phyloP scores from a whole-genome alignment of 2,113 vertebrate species.

The Sinosuthora webbiana region DNA sequence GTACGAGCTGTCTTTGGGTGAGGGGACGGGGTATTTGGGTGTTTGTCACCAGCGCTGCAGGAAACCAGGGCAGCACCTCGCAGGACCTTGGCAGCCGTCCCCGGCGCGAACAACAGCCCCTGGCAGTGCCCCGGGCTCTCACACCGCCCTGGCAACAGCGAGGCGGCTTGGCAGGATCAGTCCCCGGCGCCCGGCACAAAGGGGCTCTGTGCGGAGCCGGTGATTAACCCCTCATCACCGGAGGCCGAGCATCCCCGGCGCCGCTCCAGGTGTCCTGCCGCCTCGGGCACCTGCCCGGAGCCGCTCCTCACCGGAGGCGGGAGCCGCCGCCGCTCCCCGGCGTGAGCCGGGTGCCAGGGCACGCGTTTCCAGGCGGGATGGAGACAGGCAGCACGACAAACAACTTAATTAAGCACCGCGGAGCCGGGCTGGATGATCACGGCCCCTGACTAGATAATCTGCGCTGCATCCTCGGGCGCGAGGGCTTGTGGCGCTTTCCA shows the following conservation, averaged over 20 bases:
- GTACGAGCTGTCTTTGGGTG: fast-evolving
- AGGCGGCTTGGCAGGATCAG: not conserved
- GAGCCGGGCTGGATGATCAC: not conserved
- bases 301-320: fast-evolving
- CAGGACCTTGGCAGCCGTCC: not conserved
- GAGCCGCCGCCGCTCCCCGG: not conserved
- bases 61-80: not conserved
- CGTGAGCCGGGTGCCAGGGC: fast-evolving
- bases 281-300: not conserved
- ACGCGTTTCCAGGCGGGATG: not conserved
- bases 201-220: not conserved
- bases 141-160: not conserved
- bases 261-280: fast-evolving
- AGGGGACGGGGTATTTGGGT: not conserved
- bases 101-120: not conserved
- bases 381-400: not conserved
- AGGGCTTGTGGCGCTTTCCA: not conserved
- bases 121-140: not conserved
- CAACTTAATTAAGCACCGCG: not conserved
- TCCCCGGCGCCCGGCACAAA: fast-evolving
- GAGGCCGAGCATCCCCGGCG: not conserved
- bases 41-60: not conserved
- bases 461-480: not conserved
- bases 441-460: not conserved
- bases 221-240: fast-evolving